Evolutionary conservation across 2,113 vertebrate genomes (phyloP).

Genomic region (Microtus ochrogaster): DNA sequence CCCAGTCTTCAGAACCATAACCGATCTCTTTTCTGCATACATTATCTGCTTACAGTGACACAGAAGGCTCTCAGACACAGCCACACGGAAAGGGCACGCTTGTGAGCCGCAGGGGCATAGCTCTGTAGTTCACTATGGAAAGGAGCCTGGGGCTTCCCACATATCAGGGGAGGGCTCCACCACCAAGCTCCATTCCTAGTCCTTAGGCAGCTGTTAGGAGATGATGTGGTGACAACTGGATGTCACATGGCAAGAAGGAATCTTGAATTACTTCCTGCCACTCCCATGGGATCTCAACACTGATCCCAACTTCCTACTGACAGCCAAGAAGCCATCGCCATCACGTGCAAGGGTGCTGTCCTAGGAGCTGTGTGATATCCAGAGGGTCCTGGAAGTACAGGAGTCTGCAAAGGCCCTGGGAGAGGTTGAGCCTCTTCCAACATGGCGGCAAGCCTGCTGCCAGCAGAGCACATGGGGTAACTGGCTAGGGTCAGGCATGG

Average conservation of each 20-base stretch:
- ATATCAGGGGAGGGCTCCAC: too few relatives aligned
- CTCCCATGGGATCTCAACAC: not conserved
- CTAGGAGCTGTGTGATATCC: not conserved
- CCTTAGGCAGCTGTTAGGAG: not conserved
- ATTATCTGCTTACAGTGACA: not conserved
- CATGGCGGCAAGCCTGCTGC: not conserved
- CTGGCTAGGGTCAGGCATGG: accelerated
- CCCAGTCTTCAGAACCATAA: not conserved
- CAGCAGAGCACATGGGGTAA: not conserved
- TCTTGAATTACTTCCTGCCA: not conserved
- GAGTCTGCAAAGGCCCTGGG: not conserved
- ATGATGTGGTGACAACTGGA: not conserved
- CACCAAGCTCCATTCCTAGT: too few relatives aligned
- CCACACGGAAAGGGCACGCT: not conserved
- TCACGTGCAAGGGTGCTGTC: accelerated
- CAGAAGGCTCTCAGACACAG: not conserved
- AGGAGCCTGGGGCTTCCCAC: too few relatives aligned
- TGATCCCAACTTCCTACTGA: not conserved
- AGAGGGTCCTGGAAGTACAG: accelerated
- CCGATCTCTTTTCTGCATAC: not conserved
- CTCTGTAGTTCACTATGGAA: not conserved
- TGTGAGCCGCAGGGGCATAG: not conserved
- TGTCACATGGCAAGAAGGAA: accelerated
- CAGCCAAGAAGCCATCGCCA: not conserved
- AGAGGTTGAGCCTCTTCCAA: too few relatives aligned